Percentiles rank a stretch among this genome's conserved stretches.
Evolutionary conservation across 2,888 invertebrate species (phyloP).

Genomic region (Oxytorus armatus): DNA sequence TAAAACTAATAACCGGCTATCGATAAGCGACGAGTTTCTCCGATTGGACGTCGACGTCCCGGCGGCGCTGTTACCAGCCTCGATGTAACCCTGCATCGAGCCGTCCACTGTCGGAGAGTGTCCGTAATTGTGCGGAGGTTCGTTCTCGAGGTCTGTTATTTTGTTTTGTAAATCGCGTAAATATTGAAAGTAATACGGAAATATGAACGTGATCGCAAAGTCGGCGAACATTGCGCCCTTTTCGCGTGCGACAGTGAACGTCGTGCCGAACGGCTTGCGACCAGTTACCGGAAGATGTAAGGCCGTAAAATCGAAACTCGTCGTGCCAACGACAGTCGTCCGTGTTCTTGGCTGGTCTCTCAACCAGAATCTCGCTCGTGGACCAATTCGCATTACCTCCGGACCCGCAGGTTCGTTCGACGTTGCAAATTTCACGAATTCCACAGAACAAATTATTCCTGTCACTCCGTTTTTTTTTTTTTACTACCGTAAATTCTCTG

Average conservation of each 20-base stretch:
- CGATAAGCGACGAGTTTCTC: background rate
- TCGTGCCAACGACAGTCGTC: constrained; percentile 83
- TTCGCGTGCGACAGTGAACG: constrained; percentile 89
- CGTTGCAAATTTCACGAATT: constrained; percentile 1
- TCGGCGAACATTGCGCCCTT: constrained; percentile 89
- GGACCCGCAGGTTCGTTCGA: constrained; percentile 87
- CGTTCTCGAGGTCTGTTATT: constrained; percentile 28
- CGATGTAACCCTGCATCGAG: constrained; percentile 25
- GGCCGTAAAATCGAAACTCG: constrained; percentile 85
- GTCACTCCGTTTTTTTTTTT: background rate
- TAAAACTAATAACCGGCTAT: background rate
- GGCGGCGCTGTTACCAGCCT: background rate
- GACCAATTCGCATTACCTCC: constrained; percentile 87
- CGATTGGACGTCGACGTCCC: background rate
- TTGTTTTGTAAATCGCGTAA: constrained; percentile 34
- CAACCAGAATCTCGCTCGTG: constrained; percentile 87
- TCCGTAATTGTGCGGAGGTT: constrained; percentile 58
- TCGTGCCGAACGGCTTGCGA: constrained; percentile 89
- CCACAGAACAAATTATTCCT: background rate
- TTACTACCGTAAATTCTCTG: constrained; percentile 18
- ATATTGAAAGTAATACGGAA: constrained; percentile 81
- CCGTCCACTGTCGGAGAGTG: constrained; percentile 45
- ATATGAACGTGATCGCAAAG: constrained; percentile 89
- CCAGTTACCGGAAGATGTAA: constrained; percentile 86
- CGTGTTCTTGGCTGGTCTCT: constrained; percentile 86